These are phyloP conservation scores for Lacerta agilis DNA, from an alignment of 2,797 vertebrate species.

Conservation along the genomic window DNA sequence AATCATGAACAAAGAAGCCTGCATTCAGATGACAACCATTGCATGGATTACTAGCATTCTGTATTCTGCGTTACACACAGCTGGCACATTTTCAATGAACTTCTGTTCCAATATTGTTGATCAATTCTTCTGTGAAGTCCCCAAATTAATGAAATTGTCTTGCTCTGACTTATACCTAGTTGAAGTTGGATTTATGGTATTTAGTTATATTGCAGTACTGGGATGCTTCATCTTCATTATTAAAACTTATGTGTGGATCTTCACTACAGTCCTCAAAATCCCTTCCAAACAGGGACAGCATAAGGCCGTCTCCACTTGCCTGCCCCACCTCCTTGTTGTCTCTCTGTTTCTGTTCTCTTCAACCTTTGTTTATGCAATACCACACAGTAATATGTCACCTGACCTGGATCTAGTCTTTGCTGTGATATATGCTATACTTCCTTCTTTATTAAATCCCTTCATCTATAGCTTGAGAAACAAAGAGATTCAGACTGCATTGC, in stretches of 20 bases:
- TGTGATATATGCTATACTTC: not conserved
- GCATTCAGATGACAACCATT: not conserved
- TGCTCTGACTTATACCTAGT: not conserved
- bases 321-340: too few species aligned
- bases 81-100: not conserved
- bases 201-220: too few species aligned
- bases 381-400: not conserved
- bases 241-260: not conserved
- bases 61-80: not conserved
- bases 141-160: not conserved
- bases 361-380: not conserved
- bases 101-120: slow-evolving; percentile 10
- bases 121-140: slow-evolving; percentile 18
- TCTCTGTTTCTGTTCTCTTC: not conserved
- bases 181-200: not conserved
- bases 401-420: not conserved
- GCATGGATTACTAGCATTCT: not conserved
- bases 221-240: not conserved
- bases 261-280: not conserved
- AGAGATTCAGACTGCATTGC: not conserved
- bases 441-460: slow-evolving; percentile 5
- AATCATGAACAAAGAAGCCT: not conserved
- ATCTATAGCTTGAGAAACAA: slow-evolving; percentile 20
- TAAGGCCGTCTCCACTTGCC: too few species aligned
- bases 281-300: not conserved